phyloP scores from a whole-genome alignment of 2,888 invertebrate genomes.

The Heteropelma amictum region DNA sequence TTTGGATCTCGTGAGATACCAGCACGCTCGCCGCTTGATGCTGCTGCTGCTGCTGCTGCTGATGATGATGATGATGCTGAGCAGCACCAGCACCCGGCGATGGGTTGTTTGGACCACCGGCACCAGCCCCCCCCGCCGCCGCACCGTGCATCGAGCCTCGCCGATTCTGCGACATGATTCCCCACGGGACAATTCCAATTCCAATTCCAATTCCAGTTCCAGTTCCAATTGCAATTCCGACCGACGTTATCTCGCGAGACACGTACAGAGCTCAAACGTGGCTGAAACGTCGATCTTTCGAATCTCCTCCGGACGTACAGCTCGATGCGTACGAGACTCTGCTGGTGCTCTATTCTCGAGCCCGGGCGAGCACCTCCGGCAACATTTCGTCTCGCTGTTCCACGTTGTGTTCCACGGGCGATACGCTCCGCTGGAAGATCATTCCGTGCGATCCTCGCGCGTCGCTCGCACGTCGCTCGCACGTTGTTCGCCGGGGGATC shows the following conservation, averaged over 20 bases:
- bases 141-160: constrained; percentile 66
- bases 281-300: too few relatives aligned
- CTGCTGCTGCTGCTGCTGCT: constrained; percentile 33
- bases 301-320: too few relatives aligned
- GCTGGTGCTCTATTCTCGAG: too few relatives aligned
- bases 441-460: too few relatives aligned
- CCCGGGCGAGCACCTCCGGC: too few relatives aligned
- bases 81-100: constrained; percentile 56
- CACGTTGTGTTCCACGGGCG: too few relatives aligned
- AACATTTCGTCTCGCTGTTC: too few relatives aligned
- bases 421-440: too few relatives aligned
- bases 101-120: constrained; percentile 60
- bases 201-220: neutral
- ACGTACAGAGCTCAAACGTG: too few relatives aligned
- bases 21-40: constrained; percentile 16
- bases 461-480: too few relatives aligned
- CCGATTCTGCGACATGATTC: constrained; percentile 63
- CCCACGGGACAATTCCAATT: neutral
- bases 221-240: neutral
- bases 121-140: constrained; percentile 40
- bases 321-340: too few relatives aligned
- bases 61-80: constrained; percentile 2
- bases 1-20: constrained; percentile 67
- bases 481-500: too few relatives aligned
- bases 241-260: neutral